These are phyloP conservation scores for Asteroscopus sphinx DNA, from an alignment of 2,888 invertebrate genomes.

Conservation along the genomic window DNA sequence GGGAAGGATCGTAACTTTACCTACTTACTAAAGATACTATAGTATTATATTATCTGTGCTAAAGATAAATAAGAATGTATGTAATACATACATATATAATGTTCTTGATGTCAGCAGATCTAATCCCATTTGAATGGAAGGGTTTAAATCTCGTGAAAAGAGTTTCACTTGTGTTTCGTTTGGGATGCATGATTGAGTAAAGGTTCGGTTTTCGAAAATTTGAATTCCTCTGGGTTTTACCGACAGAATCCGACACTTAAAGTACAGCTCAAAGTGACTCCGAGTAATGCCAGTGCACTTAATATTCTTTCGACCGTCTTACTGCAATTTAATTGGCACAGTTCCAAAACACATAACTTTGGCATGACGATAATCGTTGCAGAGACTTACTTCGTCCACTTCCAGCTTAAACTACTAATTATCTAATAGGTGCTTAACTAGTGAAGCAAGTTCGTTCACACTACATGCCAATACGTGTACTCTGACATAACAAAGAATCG, in stretches of 20 bases:
- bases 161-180: too few species aligned
- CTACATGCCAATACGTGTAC: conserved; percentile 9
- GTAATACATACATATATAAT: too few species aligned
- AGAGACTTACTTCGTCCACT: too few species aligned
- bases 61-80: too few species aligned
- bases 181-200: neutral
- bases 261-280: conserved; percentile 12
- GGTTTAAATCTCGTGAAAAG: too few species aligned
- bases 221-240: too few species aligned
- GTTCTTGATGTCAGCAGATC: too few species aligned
- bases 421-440: neutral
- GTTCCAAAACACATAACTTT: conserved; percentile 27
- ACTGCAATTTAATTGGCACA: conserved; percentile 29
- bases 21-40: too few species aligned
- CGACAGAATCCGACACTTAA: too few species aligned
- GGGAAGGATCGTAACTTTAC: too few species aligned
- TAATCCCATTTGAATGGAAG: too few species aligned
- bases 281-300: conserved; percentile 30
- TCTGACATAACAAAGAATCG: conserved; percentile 38
- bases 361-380: neutral
- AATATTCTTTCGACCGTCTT: conserved; percentile 18
- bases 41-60: too few species aligned
- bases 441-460: conserved; percentile 25
- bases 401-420: conserved; percentile 1
- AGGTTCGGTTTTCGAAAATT: conserved; percentile 11